Evolutionary conservation across 2,113 vertebrate genomes (phyloP), one percentile per base, ranked within the genome.

Genomic region (Cairina moschata): DNA sequence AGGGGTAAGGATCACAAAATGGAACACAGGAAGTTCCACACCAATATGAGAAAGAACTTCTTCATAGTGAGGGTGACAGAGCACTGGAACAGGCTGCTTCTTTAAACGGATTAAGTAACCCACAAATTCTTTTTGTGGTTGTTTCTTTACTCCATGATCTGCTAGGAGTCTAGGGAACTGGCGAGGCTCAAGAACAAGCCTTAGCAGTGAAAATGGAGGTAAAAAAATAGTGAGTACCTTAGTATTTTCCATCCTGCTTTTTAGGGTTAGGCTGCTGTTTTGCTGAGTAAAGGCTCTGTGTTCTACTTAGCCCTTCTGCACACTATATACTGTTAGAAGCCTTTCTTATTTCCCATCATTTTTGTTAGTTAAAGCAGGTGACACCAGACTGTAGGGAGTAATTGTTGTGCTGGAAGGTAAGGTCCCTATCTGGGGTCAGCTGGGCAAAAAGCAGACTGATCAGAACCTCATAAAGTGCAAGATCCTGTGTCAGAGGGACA

Each of bases 391-490:
- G 85, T 31, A 38, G 66, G 34, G 6, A 31, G 25, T 0, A 2
- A 1, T 11, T 3, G 0, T 0, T 6, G 58, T 2, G n/a, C 4
- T 17, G 17, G 42, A 31, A 34, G 48, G 18, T 12, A 29, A 18
- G 48, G 48, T 20, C 46, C 46, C 46, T 21, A 48, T 48, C 46
- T 48, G 46, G 46, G 46, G 46, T 18, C 17, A 6, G 13, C 34
- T 29, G 67, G 48, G 17, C n/a, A 13, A 22, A 36, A 4, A 44
- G 7, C 11, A 11, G 34, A 5, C 31, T 11, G 20, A 5, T 3
- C 32, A 18, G 38, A 63, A 25, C 42, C 23, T 21, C 3, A 0
- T 6, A 11, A n/a, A 38, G 8, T 20, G 20, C 46, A 18, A 28
- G 16, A 3, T 26, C 32, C 26, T 54, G 10, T 44, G 0, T n/a